These are phyloP conservation scores for Mareca penelope DNA, from an alignment of 2,797 vertebrate species.

Conservation along the genomic window DNA sequence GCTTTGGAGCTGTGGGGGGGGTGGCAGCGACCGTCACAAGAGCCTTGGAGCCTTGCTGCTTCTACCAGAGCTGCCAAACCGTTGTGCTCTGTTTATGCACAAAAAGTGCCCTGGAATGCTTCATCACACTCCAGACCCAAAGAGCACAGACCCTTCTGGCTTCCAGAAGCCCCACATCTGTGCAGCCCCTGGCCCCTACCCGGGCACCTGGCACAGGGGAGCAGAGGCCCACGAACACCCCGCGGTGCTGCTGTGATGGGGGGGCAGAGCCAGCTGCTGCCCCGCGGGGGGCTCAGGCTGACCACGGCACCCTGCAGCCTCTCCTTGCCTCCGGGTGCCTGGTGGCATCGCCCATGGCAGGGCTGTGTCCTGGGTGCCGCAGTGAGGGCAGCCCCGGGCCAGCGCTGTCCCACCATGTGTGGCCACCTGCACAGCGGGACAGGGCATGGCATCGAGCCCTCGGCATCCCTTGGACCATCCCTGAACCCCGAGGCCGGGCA, in stretches of 20 bases:
- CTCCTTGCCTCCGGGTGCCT: neutral
- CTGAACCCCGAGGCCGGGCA: neutral
- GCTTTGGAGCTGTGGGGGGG: neutral
- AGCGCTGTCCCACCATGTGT: accelerated
- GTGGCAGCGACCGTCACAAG: neutral
- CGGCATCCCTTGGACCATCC: neutral
- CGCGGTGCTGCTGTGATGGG: neutral
- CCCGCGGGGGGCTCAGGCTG: neutral
- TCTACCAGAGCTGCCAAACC: neutral
- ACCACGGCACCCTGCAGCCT: neutral
- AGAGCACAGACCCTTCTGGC: neutral
- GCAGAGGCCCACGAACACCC: neutral
- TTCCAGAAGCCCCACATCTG: neutral
- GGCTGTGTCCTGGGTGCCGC: neutral
- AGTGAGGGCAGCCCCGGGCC: accelerated
- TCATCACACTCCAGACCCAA: neutral
- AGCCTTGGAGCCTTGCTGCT: neutral
- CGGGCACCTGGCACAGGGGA: neutral
- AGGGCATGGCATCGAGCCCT: neutral
- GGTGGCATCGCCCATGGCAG: neutral
- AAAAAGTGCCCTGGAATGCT: neutral
- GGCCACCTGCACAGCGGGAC: neutral
- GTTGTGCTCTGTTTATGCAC: neutral
- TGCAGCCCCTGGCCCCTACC: neutral
- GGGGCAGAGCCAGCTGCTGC: neutral